Evolutionary conservation across 2,113 vertebrate species (phyloP).

Genomic region (Haplotaxodon microlepis): DNA sequence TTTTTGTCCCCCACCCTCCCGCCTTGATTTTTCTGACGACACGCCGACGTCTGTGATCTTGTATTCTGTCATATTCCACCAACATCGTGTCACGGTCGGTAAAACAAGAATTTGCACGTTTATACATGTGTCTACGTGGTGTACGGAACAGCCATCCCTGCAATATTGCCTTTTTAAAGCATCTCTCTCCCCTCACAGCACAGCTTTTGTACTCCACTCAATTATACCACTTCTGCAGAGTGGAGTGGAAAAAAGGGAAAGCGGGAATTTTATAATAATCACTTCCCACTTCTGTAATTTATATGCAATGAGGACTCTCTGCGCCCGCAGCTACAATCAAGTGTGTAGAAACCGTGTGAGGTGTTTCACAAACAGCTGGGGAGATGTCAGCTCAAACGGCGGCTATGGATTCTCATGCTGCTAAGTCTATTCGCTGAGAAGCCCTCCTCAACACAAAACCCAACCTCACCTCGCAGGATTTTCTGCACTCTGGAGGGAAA

Average conservation of each 20-base stretch:
- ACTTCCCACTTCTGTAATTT: conserved; percentile 72
- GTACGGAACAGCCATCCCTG: neutral
- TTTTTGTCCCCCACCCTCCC: neutral
- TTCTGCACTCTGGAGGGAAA: neutral
- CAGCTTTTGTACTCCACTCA: conserved; percentile 73
- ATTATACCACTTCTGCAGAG: conserved; percentile 74
- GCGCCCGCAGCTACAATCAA: conserved; percentile 60
- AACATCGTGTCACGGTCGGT: neutral
- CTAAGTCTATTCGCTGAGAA: conserved; percentile 45
- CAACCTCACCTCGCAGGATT: conserved; percentile 16
- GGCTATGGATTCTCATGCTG: conserved; percentile 52
- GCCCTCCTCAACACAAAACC: conserved; percentile 29
- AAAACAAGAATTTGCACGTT: neutral
- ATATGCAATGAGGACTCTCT: conserved; percentile 66
- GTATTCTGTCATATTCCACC: conserved; percentile 23
- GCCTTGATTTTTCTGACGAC: conserved; percentile 10
- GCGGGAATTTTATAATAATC: conserved; percentile 69
- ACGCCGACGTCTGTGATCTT: conserved; percentile 4
- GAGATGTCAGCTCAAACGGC: conserved; percentile 55
- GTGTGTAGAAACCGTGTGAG: conserved; percentile 36
- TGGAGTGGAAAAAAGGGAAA: conserved; percentile 53
- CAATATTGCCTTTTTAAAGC: conserved; percentile 28
- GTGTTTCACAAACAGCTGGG: conserved; percentile 60
- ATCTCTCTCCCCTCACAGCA: conserved; percentile 31
- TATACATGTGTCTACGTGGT: neutral